Conservation (phyloP, 2,113 vertebrate species). For the Turdus rufiventris region DNA sequence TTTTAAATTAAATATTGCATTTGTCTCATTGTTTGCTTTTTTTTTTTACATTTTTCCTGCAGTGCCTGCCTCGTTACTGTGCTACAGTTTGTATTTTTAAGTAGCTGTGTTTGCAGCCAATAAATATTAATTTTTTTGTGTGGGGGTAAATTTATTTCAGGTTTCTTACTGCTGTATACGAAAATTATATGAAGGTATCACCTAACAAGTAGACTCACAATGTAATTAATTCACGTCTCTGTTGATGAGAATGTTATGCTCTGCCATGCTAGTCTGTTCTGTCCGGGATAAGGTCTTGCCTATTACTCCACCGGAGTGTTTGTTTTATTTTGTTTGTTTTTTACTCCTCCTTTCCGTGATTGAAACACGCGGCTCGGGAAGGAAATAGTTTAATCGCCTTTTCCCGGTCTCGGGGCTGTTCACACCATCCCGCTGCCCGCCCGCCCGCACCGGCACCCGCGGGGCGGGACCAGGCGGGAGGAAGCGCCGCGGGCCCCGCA, state of each 20-base stretch:
- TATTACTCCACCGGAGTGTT: fast-evolving
- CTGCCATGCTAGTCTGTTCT: neutral
- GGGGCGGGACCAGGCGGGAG: no score
- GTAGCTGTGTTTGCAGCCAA: neutral
- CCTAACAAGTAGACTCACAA: neutral
- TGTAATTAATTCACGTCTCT: neutral
- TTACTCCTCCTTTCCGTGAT: neutral
- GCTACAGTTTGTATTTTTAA: neutral
- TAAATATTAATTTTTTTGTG: neutral
- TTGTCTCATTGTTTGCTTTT: neutral
- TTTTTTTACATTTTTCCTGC: neutral
- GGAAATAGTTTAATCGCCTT: fast-evolving
- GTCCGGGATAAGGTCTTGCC: neutral
- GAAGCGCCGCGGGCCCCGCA: no score
- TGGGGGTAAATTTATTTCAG: neutral
- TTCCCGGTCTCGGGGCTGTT: fast-evolving
- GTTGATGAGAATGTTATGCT: neutral
- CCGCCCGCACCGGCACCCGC: neutral
- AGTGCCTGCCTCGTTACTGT: neutral
- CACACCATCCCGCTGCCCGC: fast-evolving
- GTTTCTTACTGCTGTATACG: neutral
- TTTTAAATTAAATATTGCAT: neutral
- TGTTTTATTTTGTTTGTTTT: no score
- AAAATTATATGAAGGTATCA: neutral
- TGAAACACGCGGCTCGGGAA: fast-evolving